These are phyloP conservation scores for Bombylius major DNA, from an alignment of 2,888 invertebrate genomes.

Conservation along the genomic window DNA sequence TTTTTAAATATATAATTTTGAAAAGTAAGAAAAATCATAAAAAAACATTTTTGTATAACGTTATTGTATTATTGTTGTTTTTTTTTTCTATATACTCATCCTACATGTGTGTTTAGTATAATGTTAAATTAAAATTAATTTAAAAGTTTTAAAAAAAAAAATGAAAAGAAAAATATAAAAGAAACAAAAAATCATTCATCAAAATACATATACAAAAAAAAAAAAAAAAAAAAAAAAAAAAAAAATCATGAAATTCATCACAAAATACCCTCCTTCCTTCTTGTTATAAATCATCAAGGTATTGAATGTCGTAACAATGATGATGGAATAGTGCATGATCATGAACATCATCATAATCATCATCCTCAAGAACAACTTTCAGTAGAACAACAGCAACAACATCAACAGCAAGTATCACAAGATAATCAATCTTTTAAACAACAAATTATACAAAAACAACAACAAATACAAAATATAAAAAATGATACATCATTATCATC, in stretches of 20 bases:
- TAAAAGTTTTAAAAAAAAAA: too few relatives aligned
- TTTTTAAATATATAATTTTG: not conserved
- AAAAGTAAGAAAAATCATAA: not conserved
- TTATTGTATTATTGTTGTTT: not conserved
- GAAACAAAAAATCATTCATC: not conserved
- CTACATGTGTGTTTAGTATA: not conserved
- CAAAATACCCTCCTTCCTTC: not conserved
- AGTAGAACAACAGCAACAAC: slow-evolving; percentile 6
- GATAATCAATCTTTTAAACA: not conserved
- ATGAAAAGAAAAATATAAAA: not conserved
- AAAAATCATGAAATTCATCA: not conserved
- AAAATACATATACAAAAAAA: not conserved
- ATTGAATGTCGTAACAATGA: not conserved
- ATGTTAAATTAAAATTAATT: too few relatives aligned
- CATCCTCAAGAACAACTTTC: not conserved
- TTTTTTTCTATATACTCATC: not conserved
- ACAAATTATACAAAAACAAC: slow-evolving; percentile 6
- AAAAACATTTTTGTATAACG: not conserved
- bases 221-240: too few relatives aligned
- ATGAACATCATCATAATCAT: not conserved
- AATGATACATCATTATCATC: not conserved
- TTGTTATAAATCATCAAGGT: not conserved
- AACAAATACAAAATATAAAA: not conserved
- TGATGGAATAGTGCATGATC: not conserved
- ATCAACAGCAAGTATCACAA: slow-evolving; percentile 1